These are phyloP conservation scores for Pachliopta kotzebuea DNA, from an alignment of 2,888 invertebrate genomes.

Conservation along the genomic window DNA sequence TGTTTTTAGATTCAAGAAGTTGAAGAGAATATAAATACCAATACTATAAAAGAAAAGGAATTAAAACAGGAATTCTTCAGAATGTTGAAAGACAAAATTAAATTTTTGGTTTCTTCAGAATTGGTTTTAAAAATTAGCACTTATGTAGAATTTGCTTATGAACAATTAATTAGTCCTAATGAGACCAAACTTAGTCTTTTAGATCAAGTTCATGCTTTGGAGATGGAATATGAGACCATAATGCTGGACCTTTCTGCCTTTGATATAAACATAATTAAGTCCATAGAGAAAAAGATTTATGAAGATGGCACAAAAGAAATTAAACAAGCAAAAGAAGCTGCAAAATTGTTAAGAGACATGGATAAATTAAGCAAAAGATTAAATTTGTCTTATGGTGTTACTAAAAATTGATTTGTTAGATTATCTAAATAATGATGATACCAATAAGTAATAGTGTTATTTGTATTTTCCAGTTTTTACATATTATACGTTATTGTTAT, in stretches of 20 bases:
- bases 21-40: constrained; percentile 53
- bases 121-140: constrained; percentile 81
- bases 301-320: constrained; percentile 53
- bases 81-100: constrained; percentile 68
- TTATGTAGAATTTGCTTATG: constrained; percentile 84
- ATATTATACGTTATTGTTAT: no score
- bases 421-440: not conserved
- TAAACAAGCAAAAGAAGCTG: constrained; percentile 59
- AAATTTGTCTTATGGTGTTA: constrained; percentile 62
- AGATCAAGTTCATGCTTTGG: constrained; percentile 82
- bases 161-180: constrained; percentile 81
- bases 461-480: no score
- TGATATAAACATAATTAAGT: constrained; percentile 58
- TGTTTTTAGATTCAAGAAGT: constrained; percentile 55
- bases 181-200: constrained; percentile 80
- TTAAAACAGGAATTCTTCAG: constrained; percentile 61
- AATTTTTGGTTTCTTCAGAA: constrained; percentile 79
- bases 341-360: constrained; percentile 62
- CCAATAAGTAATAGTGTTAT: no score
- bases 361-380: constrained; percentile 64
- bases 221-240: constrained; percentile 70
- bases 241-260: constrained; percentile 64
- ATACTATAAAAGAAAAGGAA: constrained; percentile 58
- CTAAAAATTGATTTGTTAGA: not conserved
- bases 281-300: constrained; percentile 64